Evolutionary conservation across 2,888 invertebrate species (phyloP).

Genomic region (Andrena marginata): DNA sequence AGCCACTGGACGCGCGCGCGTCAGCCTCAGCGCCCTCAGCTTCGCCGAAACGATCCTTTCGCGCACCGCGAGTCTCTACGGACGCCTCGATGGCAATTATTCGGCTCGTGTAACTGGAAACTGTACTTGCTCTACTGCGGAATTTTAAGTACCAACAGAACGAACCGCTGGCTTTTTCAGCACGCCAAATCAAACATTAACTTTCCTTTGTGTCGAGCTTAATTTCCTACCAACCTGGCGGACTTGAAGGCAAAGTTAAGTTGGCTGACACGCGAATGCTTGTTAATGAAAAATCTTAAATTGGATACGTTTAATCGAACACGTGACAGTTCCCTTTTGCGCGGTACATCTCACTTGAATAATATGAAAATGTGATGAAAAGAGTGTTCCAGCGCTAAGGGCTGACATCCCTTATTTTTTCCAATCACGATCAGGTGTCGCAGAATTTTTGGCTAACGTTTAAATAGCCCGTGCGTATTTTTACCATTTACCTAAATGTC

Average conservation of each 20-base stretch:
- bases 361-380: background rate
- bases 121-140: background rate
- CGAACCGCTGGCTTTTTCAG: too few species aligned
- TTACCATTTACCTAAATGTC: background rate
- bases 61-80: background rate
- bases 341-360: background rate
- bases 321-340: background rate
- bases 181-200: too few species aligned
- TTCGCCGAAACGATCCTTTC: background rate
- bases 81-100: background rate
- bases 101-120: background rate
- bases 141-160: too few species aligned
- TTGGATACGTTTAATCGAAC: background rate
- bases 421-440: background rate
- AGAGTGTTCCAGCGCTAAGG: background rate
- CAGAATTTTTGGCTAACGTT: background rate
- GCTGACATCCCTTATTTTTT: background rate
- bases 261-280: background rate
- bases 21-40: background rate
- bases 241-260: background rate
- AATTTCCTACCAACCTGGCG: too few species aligned
- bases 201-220: too few species aligned
- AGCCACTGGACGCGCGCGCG: slow-evolving; percentile 2
- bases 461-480: background rate
- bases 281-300: background rate